These are phyloP conservation scores for Pristis pectinata DNA, from an alignment of 2,797 vertebrate genomes.

Conservation along the genomic window DNA sequence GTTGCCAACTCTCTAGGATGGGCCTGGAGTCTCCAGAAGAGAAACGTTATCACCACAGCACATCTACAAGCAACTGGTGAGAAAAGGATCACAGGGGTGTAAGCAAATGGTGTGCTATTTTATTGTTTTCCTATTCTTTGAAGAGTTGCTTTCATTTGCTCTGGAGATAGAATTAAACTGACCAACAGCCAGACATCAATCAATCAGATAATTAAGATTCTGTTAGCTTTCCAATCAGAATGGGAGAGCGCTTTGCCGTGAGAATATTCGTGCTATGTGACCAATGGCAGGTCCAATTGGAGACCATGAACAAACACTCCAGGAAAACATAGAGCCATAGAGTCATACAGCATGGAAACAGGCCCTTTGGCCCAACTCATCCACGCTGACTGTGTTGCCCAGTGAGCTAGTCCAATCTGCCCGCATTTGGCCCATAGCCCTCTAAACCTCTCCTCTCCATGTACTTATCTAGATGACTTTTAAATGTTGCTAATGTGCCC, in stretches of 20 bases:
- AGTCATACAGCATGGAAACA: too few relatives aligned
- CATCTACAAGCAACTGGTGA: not conserved
- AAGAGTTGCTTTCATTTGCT: not conserved
- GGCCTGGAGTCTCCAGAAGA: not conserved
- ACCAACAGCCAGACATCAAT: not conserved
- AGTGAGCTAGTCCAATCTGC: too few relatives aligned
- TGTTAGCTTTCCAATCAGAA: not conserved
- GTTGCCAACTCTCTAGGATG: not conserved
- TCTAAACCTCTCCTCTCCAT: too few relatives aligned
- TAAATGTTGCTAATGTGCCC: too few relatives aligned
- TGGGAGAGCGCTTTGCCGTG: too few relatives aligned
- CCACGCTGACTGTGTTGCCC: too few relatives aligned
- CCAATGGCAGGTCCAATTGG: not conserved
- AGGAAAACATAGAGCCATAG: too few relatives aligned
- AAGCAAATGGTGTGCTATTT: not conserved
- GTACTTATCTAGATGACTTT: too few relatives aligned
- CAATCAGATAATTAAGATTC: too few relatives aligned
- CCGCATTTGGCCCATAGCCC: too few relatives aligned
- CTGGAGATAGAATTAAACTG: not conserved
- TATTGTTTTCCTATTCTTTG: not conserved
- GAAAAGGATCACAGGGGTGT: not conserved
- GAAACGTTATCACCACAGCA: not conserved
- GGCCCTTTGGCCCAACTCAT: too few relatives aligned
- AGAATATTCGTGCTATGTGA: too few relatives aligned
- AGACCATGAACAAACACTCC: not conserved